Percentiles rank a stretch among this genome's conserved stretches.
These are phyloP conservation scores for Euglossa dilemma DNA, from an alignment of 1,140 invertebrate species.

Conservation along the genomic window DNA sequence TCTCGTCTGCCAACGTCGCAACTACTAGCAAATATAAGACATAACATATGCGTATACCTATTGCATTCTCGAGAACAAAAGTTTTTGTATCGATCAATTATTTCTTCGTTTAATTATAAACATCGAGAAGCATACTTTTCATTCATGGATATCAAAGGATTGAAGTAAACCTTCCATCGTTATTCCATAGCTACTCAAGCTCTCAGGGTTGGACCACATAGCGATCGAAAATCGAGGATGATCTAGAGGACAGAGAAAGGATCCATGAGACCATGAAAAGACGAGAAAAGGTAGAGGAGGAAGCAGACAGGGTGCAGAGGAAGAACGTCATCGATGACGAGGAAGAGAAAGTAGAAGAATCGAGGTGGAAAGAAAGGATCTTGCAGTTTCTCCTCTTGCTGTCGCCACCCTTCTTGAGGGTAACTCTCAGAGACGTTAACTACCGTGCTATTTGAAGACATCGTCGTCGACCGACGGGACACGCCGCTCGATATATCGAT, in stretches of 20 bases:
- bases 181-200: background rate
- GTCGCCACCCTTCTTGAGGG: slow-evolving; percentile 43
- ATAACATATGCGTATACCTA: too few species aligned
- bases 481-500: slow-evolving; percentile 79
- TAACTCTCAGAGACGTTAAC: slow-evolving; percentile 67
- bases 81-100: too few species aligned
- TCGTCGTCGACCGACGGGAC: slow-evolving; percentile 66
- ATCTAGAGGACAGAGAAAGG: background rate
- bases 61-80: too few species aligned
- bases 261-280: background rate
- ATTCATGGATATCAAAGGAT: too few species aligned
- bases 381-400: slow-evolving; percentile 26
- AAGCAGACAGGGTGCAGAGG: background rate
- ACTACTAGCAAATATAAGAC: too few species aligned
- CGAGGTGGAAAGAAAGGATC: slow-evolving; percentile 23
- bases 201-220: too few species aligned
- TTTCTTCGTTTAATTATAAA: too few species aligned
- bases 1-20: too few species aligned
- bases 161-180: too few species aligned
- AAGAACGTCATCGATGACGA: slow-evolving; percentile 26
- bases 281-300: too few species aligned
- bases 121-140: too few species aligned
- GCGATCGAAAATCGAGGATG: background rate
- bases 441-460: slow-evolving; percentile 75
- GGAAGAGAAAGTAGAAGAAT: slow-evolving; percentile 26